Base-by-base conservation (phyloP, 2,797 vertebrate genomes). In the Malurus leucopterus region DNA sequence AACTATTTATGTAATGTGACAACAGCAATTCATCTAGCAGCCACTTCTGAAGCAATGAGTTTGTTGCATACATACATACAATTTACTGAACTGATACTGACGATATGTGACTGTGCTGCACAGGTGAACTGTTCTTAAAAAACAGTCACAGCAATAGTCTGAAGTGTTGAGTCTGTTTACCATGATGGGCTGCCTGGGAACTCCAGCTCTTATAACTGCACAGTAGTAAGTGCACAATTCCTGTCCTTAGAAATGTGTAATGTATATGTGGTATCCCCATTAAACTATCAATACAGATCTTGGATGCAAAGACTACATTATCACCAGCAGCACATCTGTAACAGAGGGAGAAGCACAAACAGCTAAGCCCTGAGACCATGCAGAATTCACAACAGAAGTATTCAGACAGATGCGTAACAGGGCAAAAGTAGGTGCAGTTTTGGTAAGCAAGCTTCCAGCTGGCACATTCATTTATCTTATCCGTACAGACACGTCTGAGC, bases 1-100 rank as follows among this genome's bases (percentile, higher is more conserved):
- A 46, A 38, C n/a, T n/a, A 8, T 32, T 64, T 71, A 19, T 3
- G 29, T 29, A 41, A 84, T 0, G 0, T 32, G 36, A 55, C 26
- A 64, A 19, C 23, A n/a, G 4, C 15, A 46, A 49, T 34, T 41
- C 46, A 50, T 50, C 24, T 8, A 83, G 46, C 24, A 61, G 44
- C 19, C 47, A 50, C 32, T 89, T 83, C 4, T 65, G 12, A 71
- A 49, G 53, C 5, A 13, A 51, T 34, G 12, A 4, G 19, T 49
- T 79, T 3, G 3, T 18, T 51, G 65, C 17, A 36, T 6, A 73
- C 17, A 50, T 14, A 53, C 9, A 23, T 6, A 62, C 21, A 63
- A 32, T 27, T 32, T 44, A 18, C 13, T 62, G 18, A 61, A 74
- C 29, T 22, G 59, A 64, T 15, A 36, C 23, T 10, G 61, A 53